phyloP scores from a whole-genome alignment of 2,113 vertebrate species.

The Prionailurus bengalensis region DNA sequence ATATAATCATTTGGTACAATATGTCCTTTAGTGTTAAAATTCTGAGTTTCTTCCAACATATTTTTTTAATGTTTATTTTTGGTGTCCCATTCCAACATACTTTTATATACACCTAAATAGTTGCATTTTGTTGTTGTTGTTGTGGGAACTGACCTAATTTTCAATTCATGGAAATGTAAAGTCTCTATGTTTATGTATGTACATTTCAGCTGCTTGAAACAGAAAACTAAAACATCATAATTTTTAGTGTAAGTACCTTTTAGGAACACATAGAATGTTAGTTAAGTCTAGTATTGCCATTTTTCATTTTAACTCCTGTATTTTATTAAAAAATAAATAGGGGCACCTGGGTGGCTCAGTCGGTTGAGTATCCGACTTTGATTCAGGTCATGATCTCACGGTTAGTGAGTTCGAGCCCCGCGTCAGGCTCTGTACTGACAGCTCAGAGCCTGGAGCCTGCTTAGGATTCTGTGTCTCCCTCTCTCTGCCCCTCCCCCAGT shows the following conservation, averaged over 20 bases:
- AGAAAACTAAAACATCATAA: neutral
- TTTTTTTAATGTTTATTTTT: neutral
- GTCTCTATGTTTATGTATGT: neutral
- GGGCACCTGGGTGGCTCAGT: no score
- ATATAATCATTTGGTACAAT: neutral
- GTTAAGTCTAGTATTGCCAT: constrained; percentile 5
- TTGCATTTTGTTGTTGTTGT: neutral
- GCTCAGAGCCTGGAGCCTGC: no score
- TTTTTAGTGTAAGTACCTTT: constrained; percentile 30
- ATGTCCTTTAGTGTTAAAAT: neutral
- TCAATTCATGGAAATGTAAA: neutral
- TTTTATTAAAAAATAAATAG: constrained; percentile 12
- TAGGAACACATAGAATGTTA: neutral
- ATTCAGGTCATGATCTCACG: no score
- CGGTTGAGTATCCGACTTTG: no score
- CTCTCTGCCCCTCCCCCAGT: no score
- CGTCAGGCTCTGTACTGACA: no score
- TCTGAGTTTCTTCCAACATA: neutral
- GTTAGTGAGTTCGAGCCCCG: no score
- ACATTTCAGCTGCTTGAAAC: neutral
- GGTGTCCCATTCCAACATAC: neutral
- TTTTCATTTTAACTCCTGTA: constrained; percentile 57
- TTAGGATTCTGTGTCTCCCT: no score
- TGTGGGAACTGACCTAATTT: constrained; percentile 5
- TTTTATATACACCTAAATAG: neutral